Evolutionary conservation across 2,888 invertebrate genomes (phyloP).

Genomic region (Heteromyza rotundicornis): DNA sequence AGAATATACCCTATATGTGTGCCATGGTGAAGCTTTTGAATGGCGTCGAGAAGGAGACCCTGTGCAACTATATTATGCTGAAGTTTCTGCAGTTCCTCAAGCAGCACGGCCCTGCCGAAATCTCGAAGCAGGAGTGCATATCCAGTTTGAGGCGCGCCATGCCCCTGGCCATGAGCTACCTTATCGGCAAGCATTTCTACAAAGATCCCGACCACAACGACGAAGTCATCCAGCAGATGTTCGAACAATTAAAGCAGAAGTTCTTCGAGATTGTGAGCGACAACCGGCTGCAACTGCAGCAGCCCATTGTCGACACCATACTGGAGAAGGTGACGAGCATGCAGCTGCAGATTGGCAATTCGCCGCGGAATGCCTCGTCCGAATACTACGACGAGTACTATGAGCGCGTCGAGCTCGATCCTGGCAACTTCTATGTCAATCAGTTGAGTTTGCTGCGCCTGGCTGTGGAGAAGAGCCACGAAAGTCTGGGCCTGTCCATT

Average conservation of each 20-base stretch:
- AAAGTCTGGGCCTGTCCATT: constrained; percentile 29
- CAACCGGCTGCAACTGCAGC: constrained; percentile 48
- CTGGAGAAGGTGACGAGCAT: constrained; percentile 47
- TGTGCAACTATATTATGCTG: constrained; percentile 57
- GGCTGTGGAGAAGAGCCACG: constrained; percentile 43
- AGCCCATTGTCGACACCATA: constrained; percentile 44
- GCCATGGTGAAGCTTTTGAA: constrained; percentile 45
- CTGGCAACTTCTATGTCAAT: constrained; percentile 52
- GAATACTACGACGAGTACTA: constrained; percentile 46
- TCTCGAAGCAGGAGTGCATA: constrained; percentile 49
- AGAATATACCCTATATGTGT: constrained; percentile 51
- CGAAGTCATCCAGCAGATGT: constrained; percentile 37
- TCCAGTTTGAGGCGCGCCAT: constrained; percentile 51
- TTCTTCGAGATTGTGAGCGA: constrained; percentile 44
- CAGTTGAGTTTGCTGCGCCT: constrained; percentile 47
- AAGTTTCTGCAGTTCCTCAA: constrained; percentile 51
- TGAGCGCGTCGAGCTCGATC: constrained; percentile 38
- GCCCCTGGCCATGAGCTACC: constrained; percentile 53
- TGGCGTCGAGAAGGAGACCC: constrained; percentile 36
- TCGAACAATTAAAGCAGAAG: constrained; percentile 42
- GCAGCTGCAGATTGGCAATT: constrained; percentile 51
- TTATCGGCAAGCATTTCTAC: constrained; percentile 51
- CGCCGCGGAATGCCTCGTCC: constrained; percentile 43
- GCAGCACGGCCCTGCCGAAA: constrained; percentile 51
- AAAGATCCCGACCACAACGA: constrained; percentile 38